Evolutionary conservation across 2,888 invertebrate species (phyloP).

Genomic region (Scaptomyza polygonia): DNA sequence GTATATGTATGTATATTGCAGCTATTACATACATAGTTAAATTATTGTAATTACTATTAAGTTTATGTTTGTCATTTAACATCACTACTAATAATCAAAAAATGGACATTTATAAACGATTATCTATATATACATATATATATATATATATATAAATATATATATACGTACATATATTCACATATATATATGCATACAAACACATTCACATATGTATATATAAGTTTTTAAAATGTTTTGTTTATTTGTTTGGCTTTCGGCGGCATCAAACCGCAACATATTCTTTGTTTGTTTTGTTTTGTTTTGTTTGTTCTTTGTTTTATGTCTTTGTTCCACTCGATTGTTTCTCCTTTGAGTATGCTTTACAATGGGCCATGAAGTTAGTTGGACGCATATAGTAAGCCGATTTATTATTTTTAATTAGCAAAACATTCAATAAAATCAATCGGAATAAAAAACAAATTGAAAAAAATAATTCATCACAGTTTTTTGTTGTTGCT

Average conservation of each 20-base stretch:
- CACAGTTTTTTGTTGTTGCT: slow-evolving; percentile 65
- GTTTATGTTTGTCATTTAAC: slow-evolving; percentile 65
- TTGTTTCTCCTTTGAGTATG: slow-evolving; percentile 17
- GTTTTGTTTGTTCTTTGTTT: background rate
- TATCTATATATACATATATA: slow-evolving; percentile 60
- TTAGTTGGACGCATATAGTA: slow-evolving; percentile 42
- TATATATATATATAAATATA: slow-evolving; percentile 41
- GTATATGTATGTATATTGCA: slow-evolving; percentile 24
- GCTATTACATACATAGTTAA: slow-evolving; percentile 68
- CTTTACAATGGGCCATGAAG: slow-evolving; percentile 65
- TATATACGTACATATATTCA: slow-evolving; percentile 43
- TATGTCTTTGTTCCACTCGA: slow-evolving; percentile 21
- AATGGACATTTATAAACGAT: slow-evolving; percentile 83
- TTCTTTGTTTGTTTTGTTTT: slow-evolving; percentile 1
- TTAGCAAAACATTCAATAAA: slow-evolving; percentile 26
- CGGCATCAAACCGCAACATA: slow-evolving; percentile 30
- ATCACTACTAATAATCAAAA: slow-evolving; percentile 82
- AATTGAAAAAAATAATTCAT: slow-evolving; percentile 51
- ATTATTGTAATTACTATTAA: slow-evolving; percentile 67
- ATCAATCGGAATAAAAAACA: background rate
- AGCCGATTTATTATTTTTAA: slow-evolving; percentile 1
- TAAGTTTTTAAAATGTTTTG: slow-evolving; percentile 65
- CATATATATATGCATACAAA: slow-evolving; percentile 50
- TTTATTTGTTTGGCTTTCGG: slow-evolving; percentile 33
- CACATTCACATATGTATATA: slow-evolving; percentile 57